Base-by-base conservation (phyloP, 1,140 invertebrate genomes). In the Atopsyche davidsoni region DNA sequence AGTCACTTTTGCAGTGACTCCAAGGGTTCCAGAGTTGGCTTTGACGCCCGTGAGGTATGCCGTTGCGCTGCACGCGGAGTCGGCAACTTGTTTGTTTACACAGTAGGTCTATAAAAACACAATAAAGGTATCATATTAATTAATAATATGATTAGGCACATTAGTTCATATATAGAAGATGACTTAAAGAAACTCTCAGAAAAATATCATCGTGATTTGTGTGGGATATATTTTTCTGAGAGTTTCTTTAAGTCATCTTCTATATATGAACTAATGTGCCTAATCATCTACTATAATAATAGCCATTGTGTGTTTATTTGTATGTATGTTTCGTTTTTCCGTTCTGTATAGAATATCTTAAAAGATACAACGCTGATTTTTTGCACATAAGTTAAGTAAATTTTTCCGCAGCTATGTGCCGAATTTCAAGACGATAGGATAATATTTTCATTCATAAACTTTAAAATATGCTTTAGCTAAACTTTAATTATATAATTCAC, bases 21-120 rank as follows among this genome's bases (percentile, higher is more conserved):
- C 89, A 1, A 92, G 72, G 1, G 83, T 86, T n/a, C 79, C 85
- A 35, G 78, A 79, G 61, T 91, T 90, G 1, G 80, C 81, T 67
- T 95, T 95, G 1, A 92, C 82, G 2, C 92, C 92, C 6, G 78
- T 76, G n/a, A 93, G 70, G 59, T 88, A 89, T 0, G 90, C 87
- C 0, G 89, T 93, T 0, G 84, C 86, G 1, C 75, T 75, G 51
- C 75, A 77, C 0, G 88, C 88, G 0, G 85, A 88, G 65, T 94
- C 91, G 0, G 90, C 78, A 0, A 85, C 81, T 75, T 90, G 87
- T 18, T 76, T 77, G 65, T 92, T 82, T 11, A 88, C 76, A 62
- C 83, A 89, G 65, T 92, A 93, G 0, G 89, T 92, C 85, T 89
- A 63, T 11, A 74, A 73, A 46, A 46, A 49, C 38, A 35, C n/a